A percentile compares a stretch with the other conserved stretches of the same genome.
Conservation (phyloP, 2,797 vertebrate species). For the Sarcoramphus papa region DNA sequence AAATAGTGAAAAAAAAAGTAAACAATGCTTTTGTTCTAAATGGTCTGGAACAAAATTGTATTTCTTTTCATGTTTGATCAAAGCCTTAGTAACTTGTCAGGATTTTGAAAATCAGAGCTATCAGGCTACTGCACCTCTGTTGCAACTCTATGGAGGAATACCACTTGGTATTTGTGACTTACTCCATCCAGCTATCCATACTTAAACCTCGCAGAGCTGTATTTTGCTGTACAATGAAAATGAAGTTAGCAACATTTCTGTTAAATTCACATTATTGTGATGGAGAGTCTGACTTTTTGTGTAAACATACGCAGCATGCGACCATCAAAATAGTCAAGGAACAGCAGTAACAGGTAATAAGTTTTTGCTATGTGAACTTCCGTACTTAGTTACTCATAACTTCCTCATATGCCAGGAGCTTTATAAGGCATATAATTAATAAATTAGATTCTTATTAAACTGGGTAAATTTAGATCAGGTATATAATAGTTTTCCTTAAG, state of each 20-base stretch:
- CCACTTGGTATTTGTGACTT: background rate
- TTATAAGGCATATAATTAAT: background rate
- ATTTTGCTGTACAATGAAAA: background rate
- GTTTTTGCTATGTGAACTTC: background rate
- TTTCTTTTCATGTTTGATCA: background rate
- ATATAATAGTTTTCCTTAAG: background rate
- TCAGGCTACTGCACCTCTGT: background rate
- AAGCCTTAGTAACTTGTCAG: background rate
- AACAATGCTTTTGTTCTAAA: background rate
- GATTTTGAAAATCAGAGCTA: background rate
- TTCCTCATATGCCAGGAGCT: background rate
- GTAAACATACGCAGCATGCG: background rate
- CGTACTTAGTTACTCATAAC: background rate
- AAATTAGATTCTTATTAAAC: background rate
- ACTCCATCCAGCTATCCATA: background rate
- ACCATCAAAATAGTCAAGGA: background rate
- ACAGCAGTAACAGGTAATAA: background rate
- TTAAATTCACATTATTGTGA: background rate
- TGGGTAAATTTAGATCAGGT: background rate
- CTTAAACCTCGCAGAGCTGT: background rate
- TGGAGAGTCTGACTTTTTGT: background rate
- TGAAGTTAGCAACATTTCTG: background rate
- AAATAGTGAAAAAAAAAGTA: fast-evolving
- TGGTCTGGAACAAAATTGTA: background rate
- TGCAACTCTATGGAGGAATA: background rate